Base-by-base conservation (phyloP, 1,140 invertebrate genomes). In the Venustaconcha ellipsiformis region DNA sequence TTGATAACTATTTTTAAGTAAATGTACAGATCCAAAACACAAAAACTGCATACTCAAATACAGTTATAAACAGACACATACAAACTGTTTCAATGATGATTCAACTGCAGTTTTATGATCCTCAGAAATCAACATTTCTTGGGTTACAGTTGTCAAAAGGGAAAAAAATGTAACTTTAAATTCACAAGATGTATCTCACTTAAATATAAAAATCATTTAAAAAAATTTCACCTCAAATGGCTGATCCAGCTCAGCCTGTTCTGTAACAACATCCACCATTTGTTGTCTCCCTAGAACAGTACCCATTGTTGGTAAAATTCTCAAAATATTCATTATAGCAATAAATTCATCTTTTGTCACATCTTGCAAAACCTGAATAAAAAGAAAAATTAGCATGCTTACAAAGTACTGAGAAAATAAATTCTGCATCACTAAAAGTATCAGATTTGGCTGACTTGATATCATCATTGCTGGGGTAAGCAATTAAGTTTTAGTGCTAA, bases 281-380 rank as follows among this genome's bases (percentile, higher is more conserved):
- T 96, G 94, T 82, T 96, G 94, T 86, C 97, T 95, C 14, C 96
- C 96, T 78, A 91, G 92, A 23, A 95, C 91, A 57, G 95, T 95
- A 79, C 94, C 94, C 65, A 95, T 94, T 63, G 96, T 91, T 89
- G 94, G 94, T 14, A 97, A 94, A 89, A 93, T 93, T 2, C 93
- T 93, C 77, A 99, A 91, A 71, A 97, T 92, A 23, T 94, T 94
- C 94, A 99, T 96, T 57, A 98, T 93, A 66, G 93, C 92, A 76
- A 96, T 94, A 91, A 98, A 98, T 90, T 99, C 97, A 82, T 97
- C 95, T 67, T 95, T 95, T 59, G 94, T 96, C 15, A 96, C 94
- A 92, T 96, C 95, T 72, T 87, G 80, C 68, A 91, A 78, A 67
- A 90, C 86, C 94, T 96, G 82, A 2, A 89, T 87, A 78, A 65